Conservation (phyloP, 1,140 invertebrate genomes). For the Anoplophora glabripennis region DNA sequence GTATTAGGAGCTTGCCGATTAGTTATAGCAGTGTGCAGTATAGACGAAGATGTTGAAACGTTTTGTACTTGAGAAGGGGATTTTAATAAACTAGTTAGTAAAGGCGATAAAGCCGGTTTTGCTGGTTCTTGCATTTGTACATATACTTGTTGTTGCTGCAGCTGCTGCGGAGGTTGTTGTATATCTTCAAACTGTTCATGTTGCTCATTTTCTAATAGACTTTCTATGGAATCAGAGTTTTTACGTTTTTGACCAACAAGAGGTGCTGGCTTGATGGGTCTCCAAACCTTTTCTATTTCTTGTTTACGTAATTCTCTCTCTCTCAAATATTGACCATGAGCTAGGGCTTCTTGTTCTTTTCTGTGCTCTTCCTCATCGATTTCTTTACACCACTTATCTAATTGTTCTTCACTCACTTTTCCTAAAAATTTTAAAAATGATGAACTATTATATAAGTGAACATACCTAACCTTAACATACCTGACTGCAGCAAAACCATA, state of each 20-base stretch:
- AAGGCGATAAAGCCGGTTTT: constrained; percentile 59
- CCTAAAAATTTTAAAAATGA: constrained; percentile 38
- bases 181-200: constrained; percentile 33
- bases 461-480: constrained; percentile 17
- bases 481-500: constrained; percentile 55
- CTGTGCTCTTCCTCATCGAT: constrained; percentile 71
- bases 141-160: constrained; percentile 7
- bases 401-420: constrained; percentile 60
- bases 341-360: constrained; percentile 62
- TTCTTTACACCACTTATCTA: constrained; percentile 68
- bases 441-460: not conserved
- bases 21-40: constrained; percentile 50
- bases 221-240: constrained; percentile 41
- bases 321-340: constrained; percentile 64
- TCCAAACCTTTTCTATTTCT: constrained; percentile 57
- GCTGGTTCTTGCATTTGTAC: constrained; percentile 25
- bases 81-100: constrained; percentile 79
- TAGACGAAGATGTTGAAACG: constrained; percentile 46
- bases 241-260: constrained; percentile 43
- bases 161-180: constrained; percentile 23
- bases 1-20: constrained; percentile 33
- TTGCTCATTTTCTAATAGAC: constrained; percentile 44
- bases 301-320: constrained; percentile 66
- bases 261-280: constrained; percentile 42
- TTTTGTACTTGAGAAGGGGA: constrained; percentile 59